These are phyloP conservation scores for Cyrtonyx montezumae DNA, from an alignment of 2,113 vertebrate species.

Conservation along the genomic window DNA sequence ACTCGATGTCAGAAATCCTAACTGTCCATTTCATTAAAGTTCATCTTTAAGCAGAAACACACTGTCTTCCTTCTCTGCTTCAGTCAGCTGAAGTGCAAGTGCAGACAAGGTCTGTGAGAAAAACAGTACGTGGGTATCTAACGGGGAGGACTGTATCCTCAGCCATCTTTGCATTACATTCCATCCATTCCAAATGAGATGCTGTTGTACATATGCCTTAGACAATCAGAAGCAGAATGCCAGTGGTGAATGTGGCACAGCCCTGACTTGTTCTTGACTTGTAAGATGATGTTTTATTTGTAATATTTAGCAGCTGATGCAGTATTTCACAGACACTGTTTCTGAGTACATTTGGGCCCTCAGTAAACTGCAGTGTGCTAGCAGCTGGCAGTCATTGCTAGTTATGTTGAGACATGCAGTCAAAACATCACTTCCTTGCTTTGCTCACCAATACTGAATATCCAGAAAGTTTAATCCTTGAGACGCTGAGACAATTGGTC, in stretches of 20 bases:
- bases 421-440: neutral
- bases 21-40: neutral
- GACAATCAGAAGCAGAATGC: neutral
- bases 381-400: neutral
- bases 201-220: neutral
- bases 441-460: neutral
- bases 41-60: neutral
- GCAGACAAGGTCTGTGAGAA: neutral
- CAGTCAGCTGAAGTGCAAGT: neutral
- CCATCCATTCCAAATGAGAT: neutral
- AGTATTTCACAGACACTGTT: neutral
- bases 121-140: accelerated
- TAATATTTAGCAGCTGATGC: neutral
- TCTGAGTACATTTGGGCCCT: neutral
- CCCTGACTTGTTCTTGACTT: neutral
- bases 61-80: neutral
- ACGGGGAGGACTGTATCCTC: neutral
- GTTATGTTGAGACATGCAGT: neutral
- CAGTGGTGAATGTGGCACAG: neutral
- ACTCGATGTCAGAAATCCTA: neutral
- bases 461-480: neutral
- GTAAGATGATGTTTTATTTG: neutral
- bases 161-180: neutral
- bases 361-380: neutral
- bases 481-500: neutral